Evolutionary conservation across 2,113 vertebrate species (phyloP).

Genomic region (Cryptomyrus ogoouensis): DNA sequence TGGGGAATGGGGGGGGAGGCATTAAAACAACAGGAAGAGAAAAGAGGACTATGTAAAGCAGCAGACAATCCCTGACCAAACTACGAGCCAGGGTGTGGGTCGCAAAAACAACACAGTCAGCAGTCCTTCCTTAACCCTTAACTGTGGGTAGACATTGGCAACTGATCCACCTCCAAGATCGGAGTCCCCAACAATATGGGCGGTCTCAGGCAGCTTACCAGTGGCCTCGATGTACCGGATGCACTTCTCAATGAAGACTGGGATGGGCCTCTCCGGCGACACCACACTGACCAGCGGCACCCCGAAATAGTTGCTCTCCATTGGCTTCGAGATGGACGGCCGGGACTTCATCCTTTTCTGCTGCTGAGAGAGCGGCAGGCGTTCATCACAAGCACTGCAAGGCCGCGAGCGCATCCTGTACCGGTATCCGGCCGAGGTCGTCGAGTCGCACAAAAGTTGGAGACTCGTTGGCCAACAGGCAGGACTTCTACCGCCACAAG

Average conservation of each 20-base stretch:
- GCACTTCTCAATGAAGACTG: slow-evolving; percentile 88
- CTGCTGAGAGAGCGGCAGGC: slow-evolving; percentile 49
- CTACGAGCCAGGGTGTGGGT: neutral
- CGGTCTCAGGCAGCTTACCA: slow-evolving; percentile 55
- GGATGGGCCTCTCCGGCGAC: slow-evolving; percentile 74
- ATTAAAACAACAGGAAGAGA: slow-evolving; percentile 4
- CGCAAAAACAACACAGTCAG: neutral
- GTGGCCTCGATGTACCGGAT: slow-evolving; percentile 89
- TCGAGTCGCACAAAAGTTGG: neutral
- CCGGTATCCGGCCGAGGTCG: neutral
- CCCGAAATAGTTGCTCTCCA: slow-evolving; percentile 90
- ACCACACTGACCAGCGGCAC: slow-evolving; percentile 75
- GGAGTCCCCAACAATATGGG: neutral
- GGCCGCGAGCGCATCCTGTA: neutral
- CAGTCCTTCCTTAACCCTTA: neutral
- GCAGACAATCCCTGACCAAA: neutral
- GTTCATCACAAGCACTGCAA: neutral
- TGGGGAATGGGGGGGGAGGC: neutral
- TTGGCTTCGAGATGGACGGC: slow-evolving; percentile 81
- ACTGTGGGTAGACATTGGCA: neutral
- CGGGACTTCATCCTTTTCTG: slow-evolving; percentile 80
- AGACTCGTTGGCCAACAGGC: neutral
- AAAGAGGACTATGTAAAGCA: neutral
- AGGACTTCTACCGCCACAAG: neutral
- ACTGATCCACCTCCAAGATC: neutral